Evolutionary conservation across 2,888 invertebrate genomes (phyloP), one percentile per base, ranked within the genome.

Genomic region (Euspilapteryx auroguttella): DNA sequence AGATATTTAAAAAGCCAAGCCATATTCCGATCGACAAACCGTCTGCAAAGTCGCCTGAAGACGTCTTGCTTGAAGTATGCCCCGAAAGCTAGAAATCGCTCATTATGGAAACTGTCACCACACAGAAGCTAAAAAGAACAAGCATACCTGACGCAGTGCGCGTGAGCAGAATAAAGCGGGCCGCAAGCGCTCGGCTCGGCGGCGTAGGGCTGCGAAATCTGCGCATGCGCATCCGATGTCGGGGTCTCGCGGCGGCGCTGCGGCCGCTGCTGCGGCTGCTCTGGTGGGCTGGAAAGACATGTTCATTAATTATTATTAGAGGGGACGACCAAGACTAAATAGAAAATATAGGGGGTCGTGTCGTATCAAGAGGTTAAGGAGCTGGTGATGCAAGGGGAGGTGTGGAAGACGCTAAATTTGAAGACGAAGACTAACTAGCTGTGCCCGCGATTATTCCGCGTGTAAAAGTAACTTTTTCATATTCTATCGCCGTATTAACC

Each of bases 101-200:
- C 17, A 17, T 17, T 17, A 6, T 5, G 17, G 8, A 17, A 17
- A 17, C 17, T 5, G 17, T 5, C 17, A 6, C 8, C 5, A 17
- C 8, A 8, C 17, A 17, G 8, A 17, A 17, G 5, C 11, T n/a
- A 7, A 7, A 17, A 10, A n/a, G 10, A 9, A 25, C 15, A 37
- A 48, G 42, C 35, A 69, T 17, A 17, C 71, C 73, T 49, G 31
- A 71, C 61, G 17, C 71, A 61, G 37, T 80, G 81, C 37, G 78
- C 62, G 42, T 82, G 82, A 27, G 79, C 65, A 5, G 68, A 54
- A 47, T 84, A 85, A 2, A 85, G 68, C 20, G 85, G 85, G 1
- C 84, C 83, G 52, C 85, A 84, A 25, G 81, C 79, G 55, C 83
- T 83, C 33, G 84, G 64, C 42, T 85, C 85, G 2, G 76, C 79